Evolutionary conservation across 2,888 invertebrate species (phyloP).

Genomic region (Patella ulyssiponensis): DNA sequence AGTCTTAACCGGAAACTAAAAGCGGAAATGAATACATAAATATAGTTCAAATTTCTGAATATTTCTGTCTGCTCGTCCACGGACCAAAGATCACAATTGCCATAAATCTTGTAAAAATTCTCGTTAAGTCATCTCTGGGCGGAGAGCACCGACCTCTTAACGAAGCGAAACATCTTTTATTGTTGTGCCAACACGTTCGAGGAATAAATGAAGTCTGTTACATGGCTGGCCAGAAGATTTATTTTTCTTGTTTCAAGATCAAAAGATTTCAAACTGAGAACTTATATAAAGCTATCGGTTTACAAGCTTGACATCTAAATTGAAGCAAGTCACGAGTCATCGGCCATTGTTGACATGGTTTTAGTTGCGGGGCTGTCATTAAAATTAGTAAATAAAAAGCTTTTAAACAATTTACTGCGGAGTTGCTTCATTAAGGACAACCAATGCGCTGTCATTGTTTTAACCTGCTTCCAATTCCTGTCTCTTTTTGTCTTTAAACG

Average conservation of each 20-base stretch:
- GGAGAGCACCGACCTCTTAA: constrained; percentile 2
- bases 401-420: background rate
- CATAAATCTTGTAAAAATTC: constrained; percentile 7
- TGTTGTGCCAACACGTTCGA: constrained; percentile 5
- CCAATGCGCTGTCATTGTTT: too few species aligned
- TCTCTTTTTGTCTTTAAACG: too few species aligned
- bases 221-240: background rate
- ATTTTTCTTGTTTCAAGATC: constrained; percentile 5
- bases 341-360: background rate
- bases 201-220: background rate
- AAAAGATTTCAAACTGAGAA: background rate
- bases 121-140: constrained; percentile 3
- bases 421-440: too few species aligned
- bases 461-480: too few species aligned
- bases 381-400: constrained; percentile 10
- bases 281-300: too few species aligned
- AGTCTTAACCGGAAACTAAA: too few species aligned
- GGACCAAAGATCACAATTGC: background rate
- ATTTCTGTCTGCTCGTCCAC: background rate
- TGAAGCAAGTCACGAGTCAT: background rate
- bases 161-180: constrained; percentile 11
- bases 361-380: too few species aligned
- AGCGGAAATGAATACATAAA: too few species aligned
- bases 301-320: too few species aligned
- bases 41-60: too few species aligned